These are phyloP conservation scores for Spialia ferax DNA, from an alignment of 2,888 invertebrate genomes.

Conservation along the genomic window DNA sequence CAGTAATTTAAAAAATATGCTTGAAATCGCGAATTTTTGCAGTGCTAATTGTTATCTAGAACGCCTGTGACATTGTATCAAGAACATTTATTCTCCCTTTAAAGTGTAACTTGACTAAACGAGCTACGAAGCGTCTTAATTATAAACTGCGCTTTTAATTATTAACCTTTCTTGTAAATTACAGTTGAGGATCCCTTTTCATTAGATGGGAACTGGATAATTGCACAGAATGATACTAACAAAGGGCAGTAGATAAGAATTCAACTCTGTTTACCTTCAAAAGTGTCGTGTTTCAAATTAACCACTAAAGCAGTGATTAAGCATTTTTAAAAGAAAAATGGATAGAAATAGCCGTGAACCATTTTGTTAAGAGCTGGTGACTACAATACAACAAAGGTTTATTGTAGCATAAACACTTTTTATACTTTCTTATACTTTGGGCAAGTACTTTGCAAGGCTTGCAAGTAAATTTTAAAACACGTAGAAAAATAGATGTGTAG, in stretches of 20 bases:
- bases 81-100: constrained; percentile 22
- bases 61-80: constrained; percentile 16
- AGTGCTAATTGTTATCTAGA: constrained; percentile 1
- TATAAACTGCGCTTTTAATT: constrained; percentile 59
- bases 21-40: not conserved
- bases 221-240: constrained; percentile 45
- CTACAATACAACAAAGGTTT: too few relatives aligned
- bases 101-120: constrained; percentile 47
- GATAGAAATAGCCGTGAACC: too few relatives aligned
- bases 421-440: too few relatives aligned
- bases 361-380: too few relatives aligned
- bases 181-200: constrained; percentile 54
- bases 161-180: constrained; percentile 51
- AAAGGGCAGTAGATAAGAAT: constrained; percentile 35
- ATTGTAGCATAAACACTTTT: too few relatives aligned
- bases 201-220: constrained; percentile 51
- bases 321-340: not conserved
- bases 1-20: not conserved
- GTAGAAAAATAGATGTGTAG: too few relatives aligned
- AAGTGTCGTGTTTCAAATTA: constrained; percentile 10
- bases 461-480: too few relatives aligned
- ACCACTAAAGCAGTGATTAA: not conserved
- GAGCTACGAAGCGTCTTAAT: constrained; percentile 51
- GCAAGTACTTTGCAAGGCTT: too few relatives aligned
- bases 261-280: constrained; percentile 23